A percentile compares a stretch with the other conserved stretches of the same genome.
Conservation (phyloP, 2,888 invertebrate species). For the Leucophenga montana region DNA sequence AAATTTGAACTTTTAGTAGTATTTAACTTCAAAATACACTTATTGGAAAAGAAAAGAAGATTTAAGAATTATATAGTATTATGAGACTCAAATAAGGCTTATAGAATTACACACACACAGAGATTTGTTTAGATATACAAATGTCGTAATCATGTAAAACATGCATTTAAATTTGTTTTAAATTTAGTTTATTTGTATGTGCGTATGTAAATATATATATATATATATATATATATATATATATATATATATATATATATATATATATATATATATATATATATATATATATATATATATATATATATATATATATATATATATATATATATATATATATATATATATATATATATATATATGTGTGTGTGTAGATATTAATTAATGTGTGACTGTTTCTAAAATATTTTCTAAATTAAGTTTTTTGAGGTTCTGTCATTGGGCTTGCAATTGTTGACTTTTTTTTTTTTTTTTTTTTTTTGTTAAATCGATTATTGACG, state of each 20-base stretch:
- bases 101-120: conserved; percentile 33
- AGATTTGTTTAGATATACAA: conserved; percentile 35
- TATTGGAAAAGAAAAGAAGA: neutral
- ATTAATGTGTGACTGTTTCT: too few relatives aligned
- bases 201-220: conserved; percentile 2
- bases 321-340: too few relatives aligned
- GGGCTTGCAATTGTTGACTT: neutral
- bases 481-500: too few relatives aligned
- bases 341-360: too few relatives aligned
- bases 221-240: too few relatives aligned
- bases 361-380: neutral
- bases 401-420: too few relatives aligned
- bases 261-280: too few relatives aligned
- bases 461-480: neutral
- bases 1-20: conserved; percentile 18
- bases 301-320: too few relatives aligned
- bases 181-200: conserved; percentile 18
- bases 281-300: too few relatives aligned
- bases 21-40: neutral
- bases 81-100: conserved; percentile 29
- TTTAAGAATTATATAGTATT: neutral
- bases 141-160: conserved; percentile 41
- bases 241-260: too few relatives aligned
- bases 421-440: too few relatives aligned
- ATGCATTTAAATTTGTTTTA: conserved; percentile 47